Conservation (phyloP, 2,113 vertebrate genomes). For the Notarius quadriscutis region DNA sequence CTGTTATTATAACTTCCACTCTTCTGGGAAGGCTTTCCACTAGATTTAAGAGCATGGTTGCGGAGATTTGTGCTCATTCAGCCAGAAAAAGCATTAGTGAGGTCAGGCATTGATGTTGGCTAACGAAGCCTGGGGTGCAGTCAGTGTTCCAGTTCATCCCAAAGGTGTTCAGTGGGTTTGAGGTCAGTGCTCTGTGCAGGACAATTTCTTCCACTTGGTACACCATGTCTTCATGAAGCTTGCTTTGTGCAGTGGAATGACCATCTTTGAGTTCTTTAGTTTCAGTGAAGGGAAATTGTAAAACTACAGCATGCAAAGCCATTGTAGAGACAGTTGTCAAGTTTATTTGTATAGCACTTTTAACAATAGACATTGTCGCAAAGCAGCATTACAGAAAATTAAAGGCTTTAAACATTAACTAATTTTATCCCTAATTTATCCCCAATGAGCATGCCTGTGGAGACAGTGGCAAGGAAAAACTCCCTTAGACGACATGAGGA, state of each 20-base stretch:
- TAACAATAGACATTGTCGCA: too few relatives aligned
- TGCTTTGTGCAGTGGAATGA: background rate
- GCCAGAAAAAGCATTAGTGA: background rate
- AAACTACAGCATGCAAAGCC: background rate
- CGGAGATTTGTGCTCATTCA: background rate
- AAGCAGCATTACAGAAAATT: too few relatives aligned
- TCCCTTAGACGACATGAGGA: too few relatives aligned
- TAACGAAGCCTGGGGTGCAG: background rate
- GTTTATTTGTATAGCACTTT: too few relatives aligned
- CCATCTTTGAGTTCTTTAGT: background rate
- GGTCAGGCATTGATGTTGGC: background rate
- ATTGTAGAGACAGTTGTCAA: background rate
- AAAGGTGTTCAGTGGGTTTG: background rate
- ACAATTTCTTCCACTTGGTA: background rate
- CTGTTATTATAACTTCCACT: too few relatives aligned
- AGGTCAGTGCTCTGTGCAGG: background rate
- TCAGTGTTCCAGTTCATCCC: background rate
- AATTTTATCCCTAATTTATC: too few relatives aligned
- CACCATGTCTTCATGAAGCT: background rate
- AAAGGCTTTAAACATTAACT: too few relatives aligned
- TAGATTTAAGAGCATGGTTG: background rate
- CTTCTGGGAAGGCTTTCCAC: background rate
- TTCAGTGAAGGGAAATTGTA: background rate
- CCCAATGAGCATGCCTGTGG: too few relatives aligned
- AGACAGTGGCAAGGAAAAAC: too few relatives aligned